These are phyloP conservation scores for Edolisoma coerulescens DNA, from an alignment of 2,113 vertebrate species.

Conservation along the genomic window DNA sequence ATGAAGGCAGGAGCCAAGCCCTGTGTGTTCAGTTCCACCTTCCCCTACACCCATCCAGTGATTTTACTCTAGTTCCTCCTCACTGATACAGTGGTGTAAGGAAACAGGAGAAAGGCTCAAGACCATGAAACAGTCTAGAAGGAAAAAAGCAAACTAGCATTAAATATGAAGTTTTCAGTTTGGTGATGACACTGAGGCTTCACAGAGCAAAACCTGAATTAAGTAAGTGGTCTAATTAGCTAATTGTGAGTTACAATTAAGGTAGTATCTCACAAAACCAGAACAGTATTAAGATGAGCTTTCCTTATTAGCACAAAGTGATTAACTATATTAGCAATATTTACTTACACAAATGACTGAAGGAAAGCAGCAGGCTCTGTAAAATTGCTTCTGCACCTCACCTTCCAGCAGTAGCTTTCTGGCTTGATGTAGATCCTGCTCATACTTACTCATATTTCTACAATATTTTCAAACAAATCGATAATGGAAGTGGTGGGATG, in stretches of 20 bases:
- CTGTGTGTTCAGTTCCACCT: neutral
- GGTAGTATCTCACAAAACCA: neutral
- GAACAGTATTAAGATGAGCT: neutral
- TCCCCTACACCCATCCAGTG: neutral
- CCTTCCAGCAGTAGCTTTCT: neutral
- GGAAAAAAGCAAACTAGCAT: neutral
- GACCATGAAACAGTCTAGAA: neutral
- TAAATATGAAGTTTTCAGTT: neutral
- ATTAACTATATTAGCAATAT: neutral
- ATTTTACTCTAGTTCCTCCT: neutral
- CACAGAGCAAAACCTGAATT: neutral
- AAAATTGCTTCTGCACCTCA: neutral
- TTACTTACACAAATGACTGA: constrained; percentile 24
- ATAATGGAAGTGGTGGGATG: neutral
- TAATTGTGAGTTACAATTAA: constrained; percentile 10
- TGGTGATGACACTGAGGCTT: neutral
- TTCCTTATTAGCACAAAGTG: neutral
- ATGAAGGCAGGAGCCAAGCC: neutral
- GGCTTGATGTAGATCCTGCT: neutral
- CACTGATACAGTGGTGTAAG: neutral
- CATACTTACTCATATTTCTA: neutral
- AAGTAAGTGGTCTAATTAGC: constrained; percentile 13
- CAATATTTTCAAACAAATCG: neutral
- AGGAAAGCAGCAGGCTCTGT: neutral
- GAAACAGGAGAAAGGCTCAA: neutral